phyloP scores from a whole-genome alignment of 1,140 invertebrate species.

The Lepidurus packardi region DNA sequence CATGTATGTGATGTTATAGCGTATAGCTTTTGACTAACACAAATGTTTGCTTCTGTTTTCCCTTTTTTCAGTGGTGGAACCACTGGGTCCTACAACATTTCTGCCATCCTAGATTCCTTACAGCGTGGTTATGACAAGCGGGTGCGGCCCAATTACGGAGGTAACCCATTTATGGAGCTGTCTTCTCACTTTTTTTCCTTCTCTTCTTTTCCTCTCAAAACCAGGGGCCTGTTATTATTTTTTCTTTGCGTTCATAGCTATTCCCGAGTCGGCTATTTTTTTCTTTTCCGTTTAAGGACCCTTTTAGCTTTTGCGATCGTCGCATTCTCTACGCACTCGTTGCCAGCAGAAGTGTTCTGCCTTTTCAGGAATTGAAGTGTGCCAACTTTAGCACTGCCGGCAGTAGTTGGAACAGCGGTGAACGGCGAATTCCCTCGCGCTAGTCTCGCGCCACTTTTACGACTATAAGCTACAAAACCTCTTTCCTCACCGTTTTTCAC shows the following conservation, averaged over 20 bases:
- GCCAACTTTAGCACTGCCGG: background rate
- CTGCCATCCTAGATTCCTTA: conserved; percentile 36
- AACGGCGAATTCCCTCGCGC: background rate
- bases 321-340: background rate
- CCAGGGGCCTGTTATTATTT: too few species aligned
- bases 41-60: conserved; percentile 6
- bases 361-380: conserved; percentile 5
- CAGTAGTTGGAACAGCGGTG: background rate
- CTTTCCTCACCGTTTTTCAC: conserved; percentile 18
- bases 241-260: background rate
- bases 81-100: conserved; percentile 33
- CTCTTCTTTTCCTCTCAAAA: background rate
- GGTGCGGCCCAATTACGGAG: conserved; percentile 43
- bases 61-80: background rate
- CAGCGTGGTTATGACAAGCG: conserved; percentile 42
- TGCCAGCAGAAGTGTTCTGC: conserved; percentile 1
- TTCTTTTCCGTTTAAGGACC: background rate
- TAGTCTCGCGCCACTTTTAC: background rate
- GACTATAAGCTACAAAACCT: conserved; percentile 16
- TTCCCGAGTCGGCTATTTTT: background rate
- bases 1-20: background rate
- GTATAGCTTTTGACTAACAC: conserved; percentile 22
- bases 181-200: background rate
- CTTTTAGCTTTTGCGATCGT: background rate
- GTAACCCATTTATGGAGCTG: conserved; percentile 30